These are phyloP conservation scores for Oikopleura dioica DNA, from an alignment of 23 tunicate species.

Conservation along the genomic window DNA sequence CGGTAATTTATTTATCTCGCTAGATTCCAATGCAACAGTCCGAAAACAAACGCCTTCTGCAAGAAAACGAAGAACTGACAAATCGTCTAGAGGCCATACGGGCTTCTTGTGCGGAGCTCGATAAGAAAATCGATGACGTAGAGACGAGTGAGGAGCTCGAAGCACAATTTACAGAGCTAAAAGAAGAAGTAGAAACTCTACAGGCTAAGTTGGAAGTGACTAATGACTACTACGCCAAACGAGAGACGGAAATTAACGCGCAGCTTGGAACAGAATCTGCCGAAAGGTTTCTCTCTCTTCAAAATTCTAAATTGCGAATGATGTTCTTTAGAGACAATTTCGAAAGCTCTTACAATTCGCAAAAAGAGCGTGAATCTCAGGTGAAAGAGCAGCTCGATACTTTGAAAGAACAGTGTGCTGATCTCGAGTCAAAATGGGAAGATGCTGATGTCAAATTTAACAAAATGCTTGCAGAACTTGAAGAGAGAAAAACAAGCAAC, in stretches of 20 bases:
- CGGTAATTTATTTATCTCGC: background rate
- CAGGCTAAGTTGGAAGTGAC: background rate
- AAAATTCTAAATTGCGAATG: too few relatives aligned
- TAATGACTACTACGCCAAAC: background rate
- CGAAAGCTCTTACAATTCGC: background rate
- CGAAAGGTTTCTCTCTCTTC: background rate
- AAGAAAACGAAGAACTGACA: background rate
- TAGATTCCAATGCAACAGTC: background rate
- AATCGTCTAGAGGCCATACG: too few relatives aligned
- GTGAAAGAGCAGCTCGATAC: background rate
- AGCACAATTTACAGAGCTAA: background rate
- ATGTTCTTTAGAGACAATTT: too few relatives aligned
- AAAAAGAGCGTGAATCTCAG: background rate
- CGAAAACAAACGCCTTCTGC: background rate
- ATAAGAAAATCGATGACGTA: background rate
- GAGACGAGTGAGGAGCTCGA: background rate
- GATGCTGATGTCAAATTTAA: background rate
- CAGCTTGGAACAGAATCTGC: background rate
- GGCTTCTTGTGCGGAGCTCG: background rate
- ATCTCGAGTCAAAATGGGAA: background rate
- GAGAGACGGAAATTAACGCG: background rate
- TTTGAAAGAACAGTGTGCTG: background rate
- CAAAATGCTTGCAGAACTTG: background rate
- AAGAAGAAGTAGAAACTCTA: background rate
- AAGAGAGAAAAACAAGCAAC: background rate